phyloP scores from a whole-genome alignment of 2,888 invertebrate genomes.

The Papilio protenor region DNA sequence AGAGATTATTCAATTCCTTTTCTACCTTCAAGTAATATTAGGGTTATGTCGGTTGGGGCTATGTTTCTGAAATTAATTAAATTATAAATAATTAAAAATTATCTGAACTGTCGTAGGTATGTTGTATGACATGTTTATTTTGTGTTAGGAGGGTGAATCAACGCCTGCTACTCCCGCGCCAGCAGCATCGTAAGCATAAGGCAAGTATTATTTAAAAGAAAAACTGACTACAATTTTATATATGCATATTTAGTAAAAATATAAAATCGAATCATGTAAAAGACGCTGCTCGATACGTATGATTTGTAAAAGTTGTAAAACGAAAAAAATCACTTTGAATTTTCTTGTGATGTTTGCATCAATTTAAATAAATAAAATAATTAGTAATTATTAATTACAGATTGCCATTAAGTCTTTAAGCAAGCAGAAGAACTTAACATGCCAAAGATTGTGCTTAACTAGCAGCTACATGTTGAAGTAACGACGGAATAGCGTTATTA shows the following conservation, averaged over 20 bases:
- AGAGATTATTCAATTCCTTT: too few relatives aligned
- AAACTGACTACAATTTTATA: too few relatives aligned
- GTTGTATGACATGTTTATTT: not conserved
- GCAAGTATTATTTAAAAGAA: slow-evolving; percentile 14
- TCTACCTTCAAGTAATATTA: too few relatives aligned
- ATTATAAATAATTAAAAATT: too few relatives aligned
- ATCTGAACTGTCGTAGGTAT: too few relatives aligned
- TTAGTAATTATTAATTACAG: slow-evolving; percentile 22
- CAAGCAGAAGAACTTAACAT: slow-evolving; percentile 6
- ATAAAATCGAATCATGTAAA: too few relatives aligned
- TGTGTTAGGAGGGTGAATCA: slow-evolving; percentile 45
- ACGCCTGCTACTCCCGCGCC: slow-evolving; percentile 52
- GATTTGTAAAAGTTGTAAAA: too few relatives aligned
- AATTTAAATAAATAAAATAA: not conserved
- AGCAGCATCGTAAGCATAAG: slow-evolving; percentile 55
- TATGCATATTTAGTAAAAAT: not conserved
- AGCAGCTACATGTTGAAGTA: not conserved
- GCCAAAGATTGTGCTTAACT: not conserved
- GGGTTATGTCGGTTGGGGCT: too few relatives aligned
- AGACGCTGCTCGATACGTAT: too few relatives aligned
- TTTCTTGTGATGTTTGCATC: not conserved
- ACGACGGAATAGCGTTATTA: slow-evolving; percentile 6
- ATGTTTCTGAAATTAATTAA: too few relatives aligned
- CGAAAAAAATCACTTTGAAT: not conserved
- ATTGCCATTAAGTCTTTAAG: slow-evolving; percentile 16